Evolutionary conservation across 2,888 invertebrate species (phyloP), one percentile per base, ranked within the genome.

Genomic region (Phoenoteleia sp.): DNA sequence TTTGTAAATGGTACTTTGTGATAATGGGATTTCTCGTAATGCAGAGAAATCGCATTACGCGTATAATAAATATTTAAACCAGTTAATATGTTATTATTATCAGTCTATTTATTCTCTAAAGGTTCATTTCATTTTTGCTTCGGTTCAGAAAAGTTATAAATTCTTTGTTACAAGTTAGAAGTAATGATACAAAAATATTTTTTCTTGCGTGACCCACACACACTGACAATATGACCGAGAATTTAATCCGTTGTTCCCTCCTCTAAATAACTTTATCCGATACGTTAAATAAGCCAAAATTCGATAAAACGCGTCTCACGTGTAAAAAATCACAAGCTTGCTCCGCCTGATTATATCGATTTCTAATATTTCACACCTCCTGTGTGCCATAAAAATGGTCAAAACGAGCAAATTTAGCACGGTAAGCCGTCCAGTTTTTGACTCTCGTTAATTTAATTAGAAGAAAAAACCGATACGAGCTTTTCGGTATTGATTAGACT

Each of bases 131-230:
- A n/a, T n/a, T n/a, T n/a, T n/a, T n/a, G n/a, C 29, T 69, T 36
- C 21, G 33, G 23, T 15, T 23, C 54, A 21, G n/a, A 36, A 69
- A n/a, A 52, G 39, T 69, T 54, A 54, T 39, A 69, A 36, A 39
- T 67, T 19, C 29, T 52, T 29, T 23, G 58, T 17, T 27, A n/a
- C 54, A 6, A 1, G 36, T 19, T 36, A 36, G 13, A n/a, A 13
- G 21, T 15, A 58, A n/a, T 36, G 19, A 33, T 21, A 33, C 9
- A 21, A 42, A 42, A 39, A 27, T n/a, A n/a, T n/a, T 54, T 54
- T 64, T 76, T 54, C 33, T 64, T 29, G 74, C 56, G 56, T 76
- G 56, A 76, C n/a, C n/a, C n/a, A n/a, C n/a, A n/a, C n/a, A n/a
- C n/a, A n/a, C n/a, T n/a, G n/a, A n/a, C n/a, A n/a, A n/a, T n/a